These are phyloP conservation scores for Microctenopoma lineatum DNA, from an alignment of 2,797 vertebrate species.

Conservation along the genomic window DNA sequence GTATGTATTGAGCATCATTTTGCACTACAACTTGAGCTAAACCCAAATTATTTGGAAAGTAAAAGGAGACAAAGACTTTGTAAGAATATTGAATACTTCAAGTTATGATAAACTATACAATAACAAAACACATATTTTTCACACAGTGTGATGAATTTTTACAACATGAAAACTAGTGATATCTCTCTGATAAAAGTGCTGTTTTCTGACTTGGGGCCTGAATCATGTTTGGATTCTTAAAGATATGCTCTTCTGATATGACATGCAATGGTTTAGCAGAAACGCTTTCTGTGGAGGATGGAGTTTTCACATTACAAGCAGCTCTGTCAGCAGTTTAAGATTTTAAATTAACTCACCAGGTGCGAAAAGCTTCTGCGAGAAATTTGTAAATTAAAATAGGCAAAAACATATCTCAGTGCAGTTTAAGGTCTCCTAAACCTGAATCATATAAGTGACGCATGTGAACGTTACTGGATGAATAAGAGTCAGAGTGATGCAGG, in stretches of 20 bases:
- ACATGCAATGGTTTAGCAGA: no score
- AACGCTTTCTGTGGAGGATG: no score
- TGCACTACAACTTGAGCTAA: background rate
- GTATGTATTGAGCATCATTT: conserved; percentile 1
- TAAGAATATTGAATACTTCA: no score
- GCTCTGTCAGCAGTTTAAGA: no score
- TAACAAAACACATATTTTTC: no score
- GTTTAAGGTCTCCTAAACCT: background rate
- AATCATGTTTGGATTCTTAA: background rate
- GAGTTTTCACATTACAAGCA: no score
- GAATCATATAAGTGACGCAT: background rate
- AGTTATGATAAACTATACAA: no score
- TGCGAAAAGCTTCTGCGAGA: no score
- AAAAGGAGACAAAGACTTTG: no score
- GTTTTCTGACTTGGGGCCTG: background rate
- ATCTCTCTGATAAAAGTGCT: background rate
- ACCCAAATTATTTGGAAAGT: no score
- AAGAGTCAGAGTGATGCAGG: background rate
- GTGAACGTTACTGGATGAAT: background rate
- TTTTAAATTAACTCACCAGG: no score
- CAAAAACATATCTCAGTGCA: background rate
- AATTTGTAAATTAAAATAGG: background rate
- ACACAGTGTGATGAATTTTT: no score
- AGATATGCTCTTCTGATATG: background rate
- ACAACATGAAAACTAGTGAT: background rate